Conservation (phyloP, 2,113 vertebrate genomes). For the Festucalex cinctus region DNA sequence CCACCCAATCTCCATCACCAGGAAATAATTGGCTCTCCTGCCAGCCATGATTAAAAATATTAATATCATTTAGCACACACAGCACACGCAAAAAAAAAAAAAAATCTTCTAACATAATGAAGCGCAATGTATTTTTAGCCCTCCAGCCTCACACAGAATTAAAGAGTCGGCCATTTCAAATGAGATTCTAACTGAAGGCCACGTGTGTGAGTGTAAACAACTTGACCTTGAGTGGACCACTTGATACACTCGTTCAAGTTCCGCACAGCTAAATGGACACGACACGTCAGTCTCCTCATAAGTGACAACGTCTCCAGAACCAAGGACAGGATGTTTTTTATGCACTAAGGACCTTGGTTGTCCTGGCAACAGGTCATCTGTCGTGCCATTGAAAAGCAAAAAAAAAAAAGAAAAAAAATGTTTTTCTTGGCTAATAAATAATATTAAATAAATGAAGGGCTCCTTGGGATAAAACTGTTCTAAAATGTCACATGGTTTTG, state of each 20-base stretch:
- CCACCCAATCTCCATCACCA: conserved; percentile 36
- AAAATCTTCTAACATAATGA: neutral
- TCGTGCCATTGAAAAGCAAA: neutral
- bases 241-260: neutral
- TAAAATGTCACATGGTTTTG: too few relatives aligned
- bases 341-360: neutral
- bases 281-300: neutral
- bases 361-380: neutral
- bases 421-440: neutral
- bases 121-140: conserved; percentile 17
- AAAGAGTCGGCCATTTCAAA: neutral
- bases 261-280: neutral
- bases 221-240: conserved; percentile 5
- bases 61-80: conserved; percentile 31
- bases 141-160: neutral
- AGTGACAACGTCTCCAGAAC: neutral
- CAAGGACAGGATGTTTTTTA: neutral
- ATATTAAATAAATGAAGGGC: neutral
- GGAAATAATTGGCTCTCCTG: conserved; percentile 47
- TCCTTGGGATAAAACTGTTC: too few relatives aligned
- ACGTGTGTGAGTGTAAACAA: neutral
- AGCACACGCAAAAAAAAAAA: conserved; percentile 18
- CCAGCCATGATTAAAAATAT: conserved; percentile 42
- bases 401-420: neutral
- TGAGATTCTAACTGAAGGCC: conserved; percentile 1